Evolutionary conservation across 2,113 vertebrate species (phyloP).

Genomic region (Vulpes ferrilata): DNA sequence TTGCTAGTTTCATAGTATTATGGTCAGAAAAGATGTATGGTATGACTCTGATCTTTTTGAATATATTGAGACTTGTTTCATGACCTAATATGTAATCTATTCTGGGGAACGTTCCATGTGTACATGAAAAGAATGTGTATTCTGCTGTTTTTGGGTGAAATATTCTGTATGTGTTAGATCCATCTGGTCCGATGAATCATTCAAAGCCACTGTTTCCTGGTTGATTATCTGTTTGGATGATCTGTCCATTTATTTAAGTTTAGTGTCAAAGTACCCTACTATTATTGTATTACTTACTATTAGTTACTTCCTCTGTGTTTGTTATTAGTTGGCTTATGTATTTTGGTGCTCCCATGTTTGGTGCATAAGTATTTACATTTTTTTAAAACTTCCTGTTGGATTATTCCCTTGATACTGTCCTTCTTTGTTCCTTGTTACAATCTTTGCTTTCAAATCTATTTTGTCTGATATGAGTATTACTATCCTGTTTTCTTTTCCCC

Average conservation of each 20-base stretch:
- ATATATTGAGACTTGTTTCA: background rate
- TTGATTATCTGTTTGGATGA: background rate
- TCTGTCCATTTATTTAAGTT: background rate
- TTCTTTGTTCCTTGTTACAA: background rate
- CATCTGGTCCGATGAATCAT: background rate
- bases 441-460: background rate
- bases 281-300: background rate
- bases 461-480: background rate
- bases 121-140: background rate
- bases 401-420: background rate
- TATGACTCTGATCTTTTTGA: background rate
- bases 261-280: background rate
- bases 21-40: background rate
- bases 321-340: background rate
- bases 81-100: background rate
- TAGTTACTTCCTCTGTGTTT: background rate
- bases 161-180: background rate
- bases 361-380: background rate
- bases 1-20: background rate
- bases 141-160: background rate
- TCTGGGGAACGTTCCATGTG: background rate
- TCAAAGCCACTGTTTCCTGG: background rate
- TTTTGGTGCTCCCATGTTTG: background rate
- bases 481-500: background rate
- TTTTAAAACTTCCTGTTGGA: background rate